Percentiles rank a stretch among this genome's conserved stretches.
Conservation (phyloP, 2,888 invertebrate genomes). For the Criorhina ranunculi region DNA sequence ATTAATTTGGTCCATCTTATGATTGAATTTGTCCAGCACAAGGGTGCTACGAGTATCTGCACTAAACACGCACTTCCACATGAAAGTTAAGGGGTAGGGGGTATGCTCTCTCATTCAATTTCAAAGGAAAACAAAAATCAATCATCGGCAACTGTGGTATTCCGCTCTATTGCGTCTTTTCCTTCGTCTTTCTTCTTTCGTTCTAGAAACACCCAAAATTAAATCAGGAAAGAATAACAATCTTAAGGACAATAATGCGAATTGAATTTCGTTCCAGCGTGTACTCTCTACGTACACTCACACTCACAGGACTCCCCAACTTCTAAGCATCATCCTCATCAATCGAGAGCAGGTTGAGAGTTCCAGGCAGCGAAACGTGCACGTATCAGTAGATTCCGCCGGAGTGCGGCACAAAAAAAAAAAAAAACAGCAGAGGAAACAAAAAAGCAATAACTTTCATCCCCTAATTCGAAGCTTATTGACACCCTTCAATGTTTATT, state of each 20-base stretch:
- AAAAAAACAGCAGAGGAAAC: constrained; percentile 26
- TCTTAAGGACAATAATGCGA: constrained; percentile 77
- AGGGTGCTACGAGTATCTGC: constrained; percentile 2
- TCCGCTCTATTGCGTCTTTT: constrained; percentile 70
- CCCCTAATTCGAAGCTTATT: constrained; percentile 77
- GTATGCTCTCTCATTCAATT: constrained; percentile 60
- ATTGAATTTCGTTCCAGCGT: constrained; percentile 66
- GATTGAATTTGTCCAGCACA: constrained; percentile 27
- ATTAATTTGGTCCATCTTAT: constrained; percentile 64
- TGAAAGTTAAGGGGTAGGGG: not conserved
- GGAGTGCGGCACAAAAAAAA: constrained; percentile 9
- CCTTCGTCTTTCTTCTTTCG: not conserved
- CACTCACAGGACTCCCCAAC: not conserved
- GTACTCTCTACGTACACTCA: constrained; percentile 23
- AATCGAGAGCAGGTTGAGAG: constrained; percentile 31
- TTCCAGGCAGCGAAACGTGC: constrained; percentile 60
- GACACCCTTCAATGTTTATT: constrained; percentile 77
- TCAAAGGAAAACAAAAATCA: constrained; percentile 75
- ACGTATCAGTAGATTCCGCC: constrained; percentile 33
- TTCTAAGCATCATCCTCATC: constrained; percentile 37
- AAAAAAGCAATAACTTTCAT: constrained; percentile 75
- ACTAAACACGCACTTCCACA: constrained; percentile 46
- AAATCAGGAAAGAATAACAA: constrained; percentile 75
- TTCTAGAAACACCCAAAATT: constrained; percentile 66
- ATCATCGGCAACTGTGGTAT: constrained; percentile 75